A percentile compares a stretch with the other conserved stretches of the same genome.
These are phyloP conservation scores for Cyphomyrmex costatus DNA, from an alignment of 1,140 invertebrate genomes.

Conservation along the genomic window DNA sequence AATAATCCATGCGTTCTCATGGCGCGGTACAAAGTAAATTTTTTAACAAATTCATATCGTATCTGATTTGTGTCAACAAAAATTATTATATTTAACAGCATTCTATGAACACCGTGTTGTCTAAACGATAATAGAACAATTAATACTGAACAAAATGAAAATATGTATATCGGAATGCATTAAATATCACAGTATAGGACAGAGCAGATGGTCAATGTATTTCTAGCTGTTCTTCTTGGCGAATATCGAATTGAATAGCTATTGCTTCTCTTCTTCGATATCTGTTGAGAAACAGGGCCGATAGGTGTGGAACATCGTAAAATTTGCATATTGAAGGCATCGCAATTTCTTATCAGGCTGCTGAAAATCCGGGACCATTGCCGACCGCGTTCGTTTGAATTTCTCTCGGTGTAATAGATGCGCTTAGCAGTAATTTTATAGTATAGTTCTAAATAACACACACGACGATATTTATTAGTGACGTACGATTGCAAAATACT, in stretches of 20 bases:
- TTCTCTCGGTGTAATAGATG: constrained; percentile 22
- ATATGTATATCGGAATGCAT: background rate
- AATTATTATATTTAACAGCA: background rate
- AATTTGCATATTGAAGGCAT: constrained; percentile 69
- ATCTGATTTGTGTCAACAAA: background rate
- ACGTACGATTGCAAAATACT: background rate
- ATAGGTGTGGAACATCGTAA: constrained; percentile 46
- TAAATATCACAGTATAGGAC: background rate
- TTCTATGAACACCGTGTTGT: background rate
- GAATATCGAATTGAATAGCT: background rate
- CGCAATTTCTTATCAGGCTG: constrained; percentile 66
- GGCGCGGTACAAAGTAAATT: too few species aligned
- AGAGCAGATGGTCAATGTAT: constrained; percentile 2
- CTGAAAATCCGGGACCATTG: constrained; percentile 59
- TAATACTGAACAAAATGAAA: background rate
- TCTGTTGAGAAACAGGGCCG: constrained; percentile 14
- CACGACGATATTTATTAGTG: background rate
- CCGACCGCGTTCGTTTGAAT: constrained; percentile 59
- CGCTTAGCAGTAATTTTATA: constrained; percentile 16
- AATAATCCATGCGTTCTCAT: background rate
- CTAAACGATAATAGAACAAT: background rate
- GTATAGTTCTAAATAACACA: constrained; percentile 33
- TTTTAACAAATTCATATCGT: background rate
- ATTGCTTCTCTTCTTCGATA: background rate
- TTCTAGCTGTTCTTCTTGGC: background rate